Evolutionary conservation across 2,888 invertebrate genomes (phyloP).

Genomic region (Fragum whitleyi): DNA sequence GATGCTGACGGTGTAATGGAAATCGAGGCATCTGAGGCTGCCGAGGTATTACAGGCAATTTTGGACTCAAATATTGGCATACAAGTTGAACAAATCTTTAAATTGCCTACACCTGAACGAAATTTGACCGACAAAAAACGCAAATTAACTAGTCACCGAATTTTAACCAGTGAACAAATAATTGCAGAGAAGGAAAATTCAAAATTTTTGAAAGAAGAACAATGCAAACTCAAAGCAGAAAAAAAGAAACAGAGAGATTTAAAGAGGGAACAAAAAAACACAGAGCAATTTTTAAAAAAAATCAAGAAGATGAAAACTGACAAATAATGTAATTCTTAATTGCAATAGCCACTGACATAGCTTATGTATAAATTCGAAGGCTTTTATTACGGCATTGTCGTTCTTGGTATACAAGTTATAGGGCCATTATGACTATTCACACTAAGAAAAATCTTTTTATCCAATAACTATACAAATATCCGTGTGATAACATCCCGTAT

Average conservation of each 20-base stretch:
- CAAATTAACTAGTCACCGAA: constrained; percentile 11
- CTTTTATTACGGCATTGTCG: too few relatives aligned
- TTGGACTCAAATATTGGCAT: not conserved
- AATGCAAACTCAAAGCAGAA: constrained; percentile 1
- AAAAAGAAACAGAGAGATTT: not conserved
- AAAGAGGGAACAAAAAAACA: not conserved
- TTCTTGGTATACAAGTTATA: too few relatives aligned
- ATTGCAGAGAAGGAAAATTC: too few relatives aligned
- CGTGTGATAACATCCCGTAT: too few relatives aligned
- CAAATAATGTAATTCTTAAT: too few relatives aligned
- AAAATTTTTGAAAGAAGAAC: constrained; percentile 11
- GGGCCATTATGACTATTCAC: too few relatives aligned
- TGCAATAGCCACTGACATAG: too few relatives aligned
- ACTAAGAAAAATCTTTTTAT: too few relatives aligned
- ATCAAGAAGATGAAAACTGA: not conserved
- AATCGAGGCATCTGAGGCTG: constrained; percentile 1
- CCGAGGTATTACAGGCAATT: not conserved
- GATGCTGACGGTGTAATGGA: not conserved
- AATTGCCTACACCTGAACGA: not conserved
- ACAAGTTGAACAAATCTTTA: not conserved
- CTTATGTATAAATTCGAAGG: too few relatives aligned
- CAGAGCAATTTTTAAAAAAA: not conserved
- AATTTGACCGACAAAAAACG: not conserved
- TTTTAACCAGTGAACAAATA: constrained; percentile 1
- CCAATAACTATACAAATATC: too few relatives aligned